Conservation (phyloP, 2,113 vertebrate species). For the Cyprinodon brontotheroides region DNA sequence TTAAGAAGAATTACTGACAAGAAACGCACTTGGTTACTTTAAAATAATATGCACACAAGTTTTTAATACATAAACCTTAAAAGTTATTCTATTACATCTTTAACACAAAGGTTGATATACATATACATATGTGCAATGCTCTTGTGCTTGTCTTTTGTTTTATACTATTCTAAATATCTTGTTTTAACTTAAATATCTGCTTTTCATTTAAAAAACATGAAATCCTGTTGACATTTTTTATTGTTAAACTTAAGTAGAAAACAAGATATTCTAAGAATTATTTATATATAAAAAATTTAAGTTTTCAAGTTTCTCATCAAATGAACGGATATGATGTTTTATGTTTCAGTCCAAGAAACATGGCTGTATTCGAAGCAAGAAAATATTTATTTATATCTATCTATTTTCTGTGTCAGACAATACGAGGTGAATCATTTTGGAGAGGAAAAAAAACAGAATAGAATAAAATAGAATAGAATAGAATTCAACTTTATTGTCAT, state of each 20-base stretch:
- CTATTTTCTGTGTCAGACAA: too few relatives aligned
- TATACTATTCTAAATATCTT: neutral
- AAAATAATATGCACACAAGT: neutral
- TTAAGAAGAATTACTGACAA: neutral
- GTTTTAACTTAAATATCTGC: neutral
- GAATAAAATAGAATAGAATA: too few relatives aligned
- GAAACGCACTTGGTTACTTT: neutral
- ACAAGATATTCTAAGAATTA: too few relatives aligned
- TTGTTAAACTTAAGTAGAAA: neutral
- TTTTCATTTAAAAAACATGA: too few relatives aligned
- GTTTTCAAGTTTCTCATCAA: neutral
- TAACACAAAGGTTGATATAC: too few relatives aligned
- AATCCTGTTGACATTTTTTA: too few relatives aligned
- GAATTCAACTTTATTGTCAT: too few relatives aligned
- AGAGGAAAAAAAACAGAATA: too few relatives aligned
- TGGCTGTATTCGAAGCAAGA: neutral
- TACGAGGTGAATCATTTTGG: too few relatives aligned
- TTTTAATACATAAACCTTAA: neutral
- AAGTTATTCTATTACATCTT: neutral
- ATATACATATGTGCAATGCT: neutral
- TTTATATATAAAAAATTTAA: neutral
- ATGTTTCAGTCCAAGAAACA: neutral
- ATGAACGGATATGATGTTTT: neutral
- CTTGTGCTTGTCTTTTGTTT: neutral
- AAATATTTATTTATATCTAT: too few relatives aligned